Evolutionary conservation across 1,140 invertebrate genomes (phyloP).

Genomic region (Drosophila quadrilineata): DNA sequence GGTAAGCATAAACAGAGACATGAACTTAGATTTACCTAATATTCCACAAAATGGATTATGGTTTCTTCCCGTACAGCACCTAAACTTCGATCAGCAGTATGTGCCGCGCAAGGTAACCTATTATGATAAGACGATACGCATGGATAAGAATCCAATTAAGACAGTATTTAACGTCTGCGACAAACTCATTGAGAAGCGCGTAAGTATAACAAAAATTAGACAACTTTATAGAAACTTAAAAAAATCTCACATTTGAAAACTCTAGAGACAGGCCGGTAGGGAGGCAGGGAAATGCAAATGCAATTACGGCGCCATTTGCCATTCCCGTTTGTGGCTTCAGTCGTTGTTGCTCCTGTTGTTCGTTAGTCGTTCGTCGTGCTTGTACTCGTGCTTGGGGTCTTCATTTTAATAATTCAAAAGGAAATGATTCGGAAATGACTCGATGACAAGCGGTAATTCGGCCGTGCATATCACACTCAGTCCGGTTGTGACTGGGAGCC

Average conservation of each 20-base stretch:
- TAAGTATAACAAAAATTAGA: slow-evolving; percentile 82
- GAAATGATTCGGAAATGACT: slow-evolving; percentile 66
- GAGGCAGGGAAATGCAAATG: slow-evolving; percentile 34
- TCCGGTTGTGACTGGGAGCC: too few relatives aligned
- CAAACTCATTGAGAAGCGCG: slow-evolving; percentile 89
- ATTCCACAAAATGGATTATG: slow-evolving; percentile 34
- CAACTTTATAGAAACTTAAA: background rate
- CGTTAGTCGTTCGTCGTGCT: background rate
- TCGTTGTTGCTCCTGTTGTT: background rate
- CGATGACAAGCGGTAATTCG: slow-evolving; percentile 65
- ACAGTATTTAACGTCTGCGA: slow-evolving; percentile 97
- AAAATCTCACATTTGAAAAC: background rate
- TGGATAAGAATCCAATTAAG: slow-evolving; percentile 97
- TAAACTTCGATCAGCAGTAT: slow-evolving; percentile 90
- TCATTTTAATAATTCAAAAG: slow-evolving; percentile 64
- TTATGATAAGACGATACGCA: slow-evolving; percentile 92
- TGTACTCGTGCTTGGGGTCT: slow-evolving; percentile 12
- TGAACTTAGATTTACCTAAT: background rate
- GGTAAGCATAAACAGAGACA: slow-evolving; percentile 85
- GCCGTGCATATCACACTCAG: slow-evolving; percentile 45
- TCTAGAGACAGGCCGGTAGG: background rate
- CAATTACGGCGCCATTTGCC: slow-evolving; percentile 46
- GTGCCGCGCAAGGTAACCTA: slow-evolving; percentile 91
- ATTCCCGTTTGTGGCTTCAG: background rate
- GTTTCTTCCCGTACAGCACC: slow-evolving; percentile 43